phyloP scores from a whole-genome alignment of 2,113 vertebrate genomes.

The Epinephelus lanceolatus region DNA sequence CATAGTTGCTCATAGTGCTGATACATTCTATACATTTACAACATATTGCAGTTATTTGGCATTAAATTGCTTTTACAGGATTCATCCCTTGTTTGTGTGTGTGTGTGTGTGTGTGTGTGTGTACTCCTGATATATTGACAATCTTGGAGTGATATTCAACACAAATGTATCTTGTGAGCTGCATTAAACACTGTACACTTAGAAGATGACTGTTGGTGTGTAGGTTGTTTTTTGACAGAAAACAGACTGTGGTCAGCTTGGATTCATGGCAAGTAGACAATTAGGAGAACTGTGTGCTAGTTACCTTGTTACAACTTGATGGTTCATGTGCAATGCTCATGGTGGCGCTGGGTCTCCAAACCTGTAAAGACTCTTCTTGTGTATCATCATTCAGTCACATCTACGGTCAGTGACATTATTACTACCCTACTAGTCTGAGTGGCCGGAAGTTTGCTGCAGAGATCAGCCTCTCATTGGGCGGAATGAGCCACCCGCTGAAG shows the following conservation, averaged over 20 bases:
- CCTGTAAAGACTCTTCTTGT: too few species aligned
- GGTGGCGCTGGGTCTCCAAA: too few species aligned
- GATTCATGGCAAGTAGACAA: background rate
- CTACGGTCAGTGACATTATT: background rate
- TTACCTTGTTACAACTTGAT: too few species aligned
- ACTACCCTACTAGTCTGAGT: background rate
- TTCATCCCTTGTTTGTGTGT: background rate
- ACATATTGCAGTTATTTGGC: slow-evolving; percentile 48
- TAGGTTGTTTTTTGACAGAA: background rate
- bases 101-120: background rate
- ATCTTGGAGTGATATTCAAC: background rate
- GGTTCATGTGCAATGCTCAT: too few species aligned
- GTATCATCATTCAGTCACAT: too few species aligned
- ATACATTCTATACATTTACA: slow-evolving; percentile 24
- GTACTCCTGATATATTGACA: background rate
- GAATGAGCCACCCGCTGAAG: too few species aligned
- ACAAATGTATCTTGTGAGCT: background rate
- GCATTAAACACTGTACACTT: background rate
- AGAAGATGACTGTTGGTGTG: background rate
- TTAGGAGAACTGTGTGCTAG: background rate
- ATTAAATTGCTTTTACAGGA: slow-evolving; percentile 8
- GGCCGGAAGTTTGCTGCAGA: too few species aligned
- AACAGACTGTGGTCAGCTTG: background rate
- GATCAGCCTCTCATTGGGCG: too few species aligned
- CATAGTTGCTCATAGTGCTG: slow-evolving; percentile 39